Conservation (phyloP, 2,113 vertebrate genomes). For the Pagrus major region DNA sequence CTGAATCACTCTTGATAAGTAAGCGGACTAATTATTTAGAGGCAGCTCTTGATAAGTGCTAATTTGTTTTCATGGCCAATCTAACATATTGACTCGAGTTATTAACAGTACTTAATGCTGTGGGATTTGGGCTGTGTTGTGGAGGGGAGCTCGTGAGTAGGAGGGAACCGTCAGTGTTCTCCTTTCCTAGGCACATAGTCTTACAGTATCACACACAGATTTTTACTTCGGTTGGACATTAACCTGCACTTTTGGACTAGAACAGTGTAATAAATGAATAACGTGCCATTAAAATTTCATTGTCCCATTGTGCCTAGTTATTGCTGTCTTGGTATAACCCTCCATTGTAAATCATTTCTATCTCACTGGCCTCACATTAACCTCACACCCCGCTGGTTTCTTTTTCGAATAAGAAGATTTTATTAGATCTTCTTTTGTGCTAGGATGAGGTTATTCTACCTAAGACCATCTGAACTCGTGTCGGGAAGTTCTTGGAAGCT, state of each 20-base stretch:
- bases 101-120: conserved; percentile 20
- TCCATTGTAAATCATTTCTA: conserved; percentile 30
- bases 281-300: conserved; percentile 56
- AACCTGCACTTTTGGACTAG: conserved; percentile 35
- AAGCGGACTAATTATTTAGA: conserved; percentile 46
- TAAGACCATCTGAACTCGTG: not conserved
- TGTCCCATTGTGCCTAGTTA: conserved; percentile 33
- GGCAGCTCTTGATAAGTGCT: conserved; percentile 42
- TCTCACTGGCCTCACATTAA: not conserved
- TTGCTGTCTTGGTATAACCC: conserved; percentile 23
- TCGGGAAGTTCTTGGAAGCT: not conserved
- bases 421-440: not conserved
- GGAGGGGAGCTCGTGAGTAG: not conserved
- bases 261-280: conserved; percentile 49
- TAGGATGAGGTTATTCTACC: not conserved
- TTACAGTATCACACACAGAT: not conserved
- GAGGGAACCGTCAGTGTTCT: not conserved
- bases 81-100: conserved; percentile 23
- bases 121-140: conserved; percentile 6
- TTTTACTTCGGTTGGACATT: conserved; percentile 23
- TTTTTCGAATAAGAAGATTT: not conserved
- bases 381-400: conserved; percentile 6
- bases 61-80: conserved; percentile 49
- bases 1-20: conserved; percentile 36
- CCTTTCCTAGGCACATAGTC: not conserved